phyloP scores from a whole-genome alignment of 2,113 vertebrate genomes.

The Hemibates koningsi region DNA sequence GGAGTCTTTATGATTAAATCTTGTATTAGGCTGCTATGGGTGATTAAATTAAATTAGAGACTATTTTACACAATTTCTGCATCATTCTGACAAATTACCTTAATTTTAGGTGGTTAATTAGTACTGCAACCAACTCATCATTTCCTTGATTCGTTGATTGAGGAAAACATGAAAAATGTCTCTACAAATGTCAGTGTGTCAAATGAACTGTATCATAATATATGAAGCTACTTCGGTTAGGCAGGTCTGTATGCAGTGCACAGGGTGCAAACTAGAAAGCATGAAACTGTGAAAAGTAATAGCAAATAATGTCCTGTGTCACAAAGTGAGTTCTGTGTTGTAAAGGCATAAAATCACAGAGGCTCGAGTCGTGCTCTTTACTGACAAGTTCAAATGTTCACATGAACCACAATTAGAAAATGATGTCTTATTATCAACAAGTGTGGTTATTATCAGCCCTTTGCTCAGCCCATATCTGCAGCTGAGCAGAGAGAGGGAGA shows the following conservation, averaged over 20 bases:
- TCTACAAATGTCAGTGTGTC: background rate
- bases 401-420: conserved; percentile 1
- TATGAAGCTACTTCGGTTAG: background rate
- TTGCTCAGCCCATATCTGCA: background rate
- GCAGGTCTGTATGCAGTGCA: background rate
- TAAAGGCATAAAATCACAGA: background rate
- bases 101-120: background rate
- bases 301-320: background rate
- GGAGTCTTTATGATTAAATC: background rate
- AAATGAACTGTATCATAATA: background rate
- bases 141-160: background rate
- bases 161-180: background rate
- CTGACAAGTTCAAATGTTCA: background rate
- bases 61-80: background rate
- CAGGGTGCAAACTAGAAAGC: background rate
- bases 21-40: background rate
- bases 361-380: background rate
- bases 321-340: background rate
- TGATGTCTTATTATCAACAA: background rate
- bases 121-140: background rate
- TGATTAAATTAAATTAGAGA: background rate
- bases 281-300: background rate
- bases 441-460: background rate
- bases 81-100: background rate
- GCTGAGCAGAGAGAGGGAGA: background rate